A percentile compares a stretch with the other conserved stretches of the same genome.
Conservation (phyloP, 2,113 vertebrate species). For the Eubucco bourcierii region DNA sequence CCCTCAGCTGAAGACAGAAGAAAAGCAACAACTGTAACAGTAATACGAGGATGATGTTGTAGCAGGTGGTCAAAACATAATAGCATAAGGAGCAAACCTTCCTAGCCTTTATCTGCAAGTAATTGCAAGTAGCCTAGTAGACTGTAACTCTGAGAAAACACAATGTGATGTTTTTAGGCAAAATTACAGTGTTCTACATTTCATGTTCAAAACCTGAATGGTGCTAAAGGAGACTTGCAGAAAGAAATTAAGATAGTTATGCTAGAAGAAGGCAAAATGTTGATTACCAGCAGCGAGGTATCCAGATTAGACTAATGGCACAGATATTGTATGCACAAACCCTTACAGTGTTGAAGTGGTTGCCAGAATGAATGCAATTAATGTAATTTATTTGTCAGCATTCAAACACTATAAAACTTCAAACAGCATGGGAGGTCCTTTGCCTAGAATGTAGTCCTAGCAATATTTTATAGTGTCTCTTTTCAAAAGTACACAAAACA, state of each 20-base stretch:
- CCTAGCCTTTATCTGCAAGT: neutral
- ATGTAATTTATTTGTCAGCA: conserved; percentile 56
- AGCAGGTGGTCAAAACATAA: conserved; percentile 6
- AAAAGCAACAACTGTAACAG: neutral
- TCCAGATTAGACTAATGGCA: conserved; percentile 53
- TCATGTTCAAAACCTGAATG: conserved; percentile 5
- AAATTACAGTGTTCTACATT: conserved; percentile 13
- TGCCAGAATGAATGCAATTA: conserved; percentile 61
- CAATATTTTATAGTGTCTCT: neutral
- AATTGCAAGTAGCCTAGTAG: neutral
- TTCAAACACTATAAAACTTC: conserved; percentile 25
- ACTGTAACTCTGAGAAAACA: neutral
- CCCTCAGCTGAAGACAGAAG: neutral
- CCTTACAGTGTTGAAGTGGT: conserved; percentile 60
- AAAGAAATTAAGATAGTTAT: conserved; percentile 36
- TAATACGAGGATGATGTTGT: neutral
- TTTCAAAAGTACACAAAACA: neutral
- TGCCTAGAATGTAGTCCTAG: neutral
- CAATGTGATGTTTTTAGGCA: neutral
- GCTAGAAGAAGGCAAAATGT: neutral
- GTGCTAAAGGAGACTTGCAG: neutral
- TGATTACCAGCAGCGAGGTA: conserved; percentile 47
- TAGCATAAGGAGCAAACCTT: neutral
- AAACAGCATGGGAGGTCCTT: conserved; percentile 30
- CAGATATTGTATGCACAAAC: conserved; percentile 54